A percentile compares a stretch with the other conserved stretches of the same genome.
phyloP scores from a whole-genome alignment of 2,888 invertebrate genomes.

The Carterocephalus palaemon region DNA sequence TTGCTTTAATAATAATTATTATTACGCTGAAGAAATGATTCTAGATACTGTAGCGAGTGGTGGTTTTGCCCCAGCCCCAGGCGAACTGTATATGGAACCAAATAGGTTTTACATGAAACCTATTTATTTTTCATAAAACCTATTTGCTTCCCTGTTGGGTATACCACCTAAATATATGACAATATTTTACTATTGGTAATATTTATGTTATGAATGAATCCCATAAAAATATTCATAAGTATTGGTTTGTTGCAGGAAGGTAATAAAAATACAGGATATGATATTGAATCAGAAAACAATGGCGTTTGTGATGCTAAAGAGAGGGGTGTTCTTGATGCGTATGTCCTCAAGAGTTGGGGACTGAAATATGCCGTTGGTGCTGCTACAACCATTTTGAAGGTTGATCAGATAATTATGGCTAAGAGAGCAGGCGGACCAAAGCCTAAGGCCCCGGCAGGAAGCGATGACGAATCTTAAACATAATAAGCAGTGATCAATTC shows the following conservation, averaged over 20 bases:
- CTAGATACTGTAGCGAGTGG: no score
- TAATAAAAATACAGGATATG: slow-evolving; percentile 88
- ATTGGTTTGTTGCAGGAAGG: slow-evolving; percentile 78
- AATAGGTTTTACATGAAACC: no score
- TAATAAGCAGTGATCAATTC: slow-evolving; percentile 33
- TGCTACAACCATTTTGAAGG: slow-evolving; percentile 93
- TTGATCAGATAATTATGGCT: slow-evolving; percentile 99
- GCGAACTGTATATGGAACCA: no score
- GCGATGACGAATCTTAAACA: slow-evolving; percentile 85
- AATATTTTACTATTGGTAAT: no score
- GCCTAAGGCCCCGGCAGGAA: slow-evolving; percentile 81
- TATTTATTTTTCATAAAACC: no score
- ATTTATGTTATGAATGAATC: background rate
- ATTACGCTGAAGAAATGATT: no score
- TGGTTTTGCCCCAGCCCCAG: no score
- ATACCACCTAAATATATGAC: no score
- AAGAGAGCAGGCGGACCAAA: slow-evolving; percentile 98
- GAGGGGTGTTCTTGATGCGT: slow-evolving; percentile 90
- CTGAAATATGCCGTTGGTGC: slow-evolving; percentile 97
- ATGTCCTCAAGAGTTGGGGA: slow-evolving; percentile 93
- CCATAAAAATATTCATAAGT: background rate
- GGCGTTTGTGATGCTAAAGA: slow-evolving; percentile 86
- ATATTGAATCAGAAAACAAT: slow-evolving; percentile 89
- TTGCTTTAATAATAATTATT: no score
- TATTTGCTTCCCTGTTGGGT: no score